These are phyloP conservation scores for Thereva nobilitata DNA, from an alignment of 2,888 invertebrate genomes.

Conservation along the genomic window DNA sequence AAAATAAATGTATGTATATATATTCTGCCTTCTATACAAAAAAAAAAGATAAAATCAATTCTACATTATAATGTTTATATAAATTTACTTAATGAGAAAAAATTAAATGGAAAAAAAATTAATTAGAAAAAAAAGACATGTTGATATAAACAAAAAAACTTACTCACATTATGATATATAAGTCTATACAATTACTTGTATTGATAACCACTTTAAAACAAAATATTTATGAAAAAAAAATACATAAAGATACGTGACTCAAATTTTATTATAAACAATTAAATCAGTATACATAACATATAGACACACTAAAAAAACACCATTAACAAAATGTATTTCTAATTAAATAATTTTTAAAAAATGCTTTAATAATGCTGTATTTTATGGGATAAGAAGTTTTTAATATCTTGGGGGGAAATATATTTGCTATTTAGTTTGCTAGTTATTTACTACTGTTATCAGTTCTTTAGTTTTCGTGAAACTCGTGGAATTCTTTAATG, in stretches of 20 bases:
- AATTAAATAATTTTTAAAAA: too few relatives aligned
- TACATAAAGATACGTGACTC: constrained; percentile 23
- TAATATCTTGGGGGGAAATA: too few relatives aligned
- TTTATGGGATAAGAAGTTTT: too few relatives aligned
- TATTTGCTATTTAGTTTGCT: too few relatives aligned
- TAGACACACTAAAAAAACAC: too few relatives aligned
- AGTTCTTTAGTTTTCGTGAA: too few relatives aligned
- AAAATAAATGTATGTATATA: constrained; percentile 22
- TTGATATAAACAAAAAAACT: constrained; percentile 13
- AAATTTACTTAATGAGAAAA: constrained; percentile 23
- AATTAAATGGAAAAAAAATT: constrained; percentile 19
- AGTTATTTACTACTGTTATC: too few relatives aligned
- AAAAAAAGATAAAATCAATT: constrained; percentile 15
- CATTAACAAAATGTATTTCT: too few relatives aligned
- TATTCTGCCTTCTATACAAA: constrained; percentile 35
- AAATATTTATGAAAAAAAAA: constrained; percentile 15
- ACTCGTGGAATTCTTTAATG: too few relatives aligned
- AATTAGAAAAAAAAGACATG: constrained; percentile 5
- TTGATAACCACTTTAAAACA: constrained; percentile 16
- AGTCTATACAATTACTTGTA: constrained; percentile 7
- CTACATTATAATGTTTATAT: constrained; percentile 32
- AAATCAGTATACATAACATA: too few relatives aligned
- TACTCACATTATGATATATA: neutral
- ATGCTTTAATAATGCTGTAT: too few relatives aligned
- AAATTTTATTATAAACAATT: neutral